A percentile compares a stretch with the other conserved stretches of the same genome.
These are phyloP conservation scores for Cetoscarus ocellatus DNA, from an alignment of 2,797 vertebrate species.

Conservation along the genomic window DNA sequence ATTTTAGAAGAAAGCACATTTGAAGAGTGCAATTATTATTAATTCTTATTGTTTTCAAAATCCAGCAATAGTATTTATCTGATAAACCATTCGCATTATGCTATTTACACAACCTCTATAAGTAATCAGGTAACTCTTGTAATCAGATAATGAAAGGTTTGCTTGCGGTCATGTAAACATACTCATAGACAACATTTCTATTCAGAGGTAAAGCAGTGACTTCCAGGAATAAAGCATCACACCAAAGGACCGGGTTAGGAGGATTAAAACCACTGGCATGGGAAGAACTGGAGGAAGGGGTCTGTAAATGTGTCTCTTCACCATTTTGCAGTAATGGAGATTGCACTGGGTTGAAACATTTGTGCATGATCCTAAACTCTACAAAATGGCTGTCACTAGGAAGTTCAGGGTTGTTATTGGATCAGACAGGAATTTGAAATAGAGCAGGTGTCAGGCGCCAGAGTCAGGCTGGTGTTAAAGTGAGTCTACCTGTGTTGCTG, in stretches of 20 bases:
- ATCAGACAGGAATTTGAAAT: constrained; percentile 77
- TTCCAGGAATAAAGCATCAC: constrained; percentile 57
- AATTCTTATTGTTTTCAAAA: too few species aligned
- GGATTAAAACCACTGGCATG: constrained; percentile 54
- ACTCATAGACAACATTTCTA: constrained; percentile 16
- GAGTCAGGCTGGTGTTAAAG: constrained; percentile 61
- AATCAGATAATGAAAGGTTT: too few species aligned
- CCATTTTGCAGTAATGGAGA: constrained; percentile 18
- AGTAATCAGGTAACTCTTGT: too few species aligned
- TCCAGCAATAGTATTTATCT: too few species aligned
- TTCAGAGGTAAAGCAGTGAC: constrained; percentile 34
- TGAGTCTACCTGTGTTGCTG: constrained; percentile 89
- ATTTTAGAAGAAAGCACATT: too few species aligned
- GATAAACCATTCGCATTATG: too few species aligned
- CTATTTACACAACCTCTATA: too few species aligned
- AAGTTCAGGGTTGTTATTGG: constrained; percentile 72
- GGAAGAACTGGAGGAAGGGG: constrained; percentile 22
- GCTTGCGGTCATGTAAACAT: too few species aligned
- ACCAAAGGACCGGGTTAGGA: constrained; percentile 50
- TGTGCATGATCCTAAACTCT: not conserved
- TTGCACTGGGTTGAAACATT: not conserved
- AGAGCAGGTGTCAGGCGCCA: constrained; percentile 71
- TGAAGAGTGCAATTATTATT: too few species aligned
- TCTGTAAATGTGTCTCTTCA: constrained; percentile 59
- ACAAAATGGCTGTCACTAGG: constrained; percentile 1